Evolutionary conservation across 2,113 vertebrate species (phyloP), one percentile per base, ranked within the genome.

Genomic region (Pelobates fuscus): DNA sequence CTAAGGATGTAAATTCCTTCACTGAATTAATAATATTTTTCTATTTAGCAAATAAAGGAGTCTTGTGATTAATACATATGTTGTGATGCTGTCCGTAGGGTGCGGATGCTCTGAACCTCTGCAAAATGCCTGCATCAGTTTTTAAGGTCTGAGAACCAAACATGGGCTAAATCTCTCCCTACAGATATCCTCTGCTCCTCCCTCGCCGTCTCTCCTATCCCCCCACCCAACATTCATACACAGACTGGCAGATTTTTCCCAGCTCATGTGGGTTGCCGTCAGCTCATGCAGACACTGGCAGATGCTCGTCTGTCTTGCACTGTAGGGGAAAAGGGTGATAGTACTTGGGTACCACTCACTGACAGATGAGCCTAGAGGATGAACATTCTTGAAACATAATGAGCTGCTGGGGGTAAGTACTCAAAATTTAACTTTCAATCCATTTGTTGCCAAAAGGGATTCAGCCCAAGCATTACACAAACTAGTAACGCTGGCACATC

Each of bases 321-420:
- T 41, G 29, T 15, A 3, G 58, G 54, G 30, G 2, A 18, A 49
- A 55, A 49, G 55, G 55, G 49, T 14, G 12, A 23, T 17, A 24
- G 46, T 21, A n/a, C 8, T 24, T n/a, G 63, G 63, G 63, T 59
- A 67, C 71, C 71, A 44, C 44, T 7, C 37, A 4, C 60, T 44
- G 32, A 26, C 18, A 43, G 69, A 59, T 14, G 6, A 43, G n/a
- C 71, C 15, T 32, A 30, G 54, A 59, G 63, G 65, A 77, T 77
- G 73, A 18, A 6, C 57, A 37, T 26, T 57, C 26, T 41, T 52
- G 65, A 63, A 24, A 20, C 73, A 77, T n/a, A 17, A 77, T 77
- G 73, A 77, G 73, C 65, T 77, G 73, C 65, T 77, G 73, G 73
- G 73, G 73, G 73, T 77, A 21, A 77, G 65, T 77, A 14, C 5